These are phyloP conservation scores for Nycticryphes semicollaris DNA, from an alignment of 2,113 vertebrate genomes.

Conservation along the genomic window DNA sequence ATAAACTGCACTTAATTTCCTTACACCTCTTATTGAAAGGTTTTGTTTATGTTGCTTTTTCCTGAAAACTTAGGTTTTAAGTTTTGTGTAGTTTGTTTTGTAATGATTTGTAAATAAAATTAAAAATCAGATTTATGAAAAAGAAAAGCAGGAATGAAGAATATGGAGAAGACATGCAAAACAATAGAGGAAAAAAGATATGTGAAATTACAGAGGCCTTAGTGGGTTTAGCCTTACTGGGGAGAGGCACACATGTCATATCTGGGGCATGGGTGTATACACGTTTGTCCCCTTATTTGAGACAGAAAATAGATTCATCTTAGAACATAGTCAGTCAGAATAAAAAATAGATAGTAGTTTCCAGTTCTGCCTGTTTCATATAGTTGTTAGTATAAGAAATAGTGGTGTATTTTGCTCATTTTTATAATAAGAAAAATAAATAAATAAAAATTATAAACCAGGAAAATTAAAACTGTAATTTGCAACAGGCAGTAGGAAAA, in stretches of 20 bases:
- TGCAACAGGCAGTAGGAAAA: not conserved
- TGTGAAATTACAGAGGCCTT: not conserved
- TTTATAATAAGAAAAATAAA: not conserved
- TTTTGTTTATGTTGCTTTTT: not conserved
- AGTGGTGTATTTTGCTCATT: not conserved
- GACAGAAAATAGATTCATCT: not conserved
- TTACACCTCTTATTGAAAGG: not conserved
- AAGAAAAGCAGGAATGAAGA: not conserved
- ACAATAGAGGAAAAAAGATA: too few relatives aligned
- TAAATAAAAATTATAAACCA: not conserved
- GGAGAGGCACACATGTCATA: not conserved
- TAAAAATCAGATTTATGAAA: not conserved
- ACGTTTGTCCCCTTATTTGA: too few relatives aligned
- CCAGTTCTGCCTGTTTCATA: not conserved
- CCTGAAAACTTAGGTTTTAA: not conserved
- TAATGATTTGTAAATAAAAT: not conserved
- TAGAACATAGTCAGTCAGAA: not conserved
- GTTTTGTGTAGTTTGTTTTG: not conserved
- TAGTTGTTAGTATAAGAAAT: not conserved
- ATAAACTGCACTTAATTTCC: not conserved
- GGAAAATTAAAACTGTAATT: not conserved
- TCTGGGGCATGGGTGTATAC: too few relatives aligned
- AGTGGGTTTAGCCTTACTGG: not conserved
- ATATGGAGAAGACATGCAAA: not conserved
- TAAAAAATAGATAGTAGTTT: not conserved